Evolutionary conservation across 1,140 invertebrate species (phyloP).

Genomic region (Drosophila subobscura): DNA sequence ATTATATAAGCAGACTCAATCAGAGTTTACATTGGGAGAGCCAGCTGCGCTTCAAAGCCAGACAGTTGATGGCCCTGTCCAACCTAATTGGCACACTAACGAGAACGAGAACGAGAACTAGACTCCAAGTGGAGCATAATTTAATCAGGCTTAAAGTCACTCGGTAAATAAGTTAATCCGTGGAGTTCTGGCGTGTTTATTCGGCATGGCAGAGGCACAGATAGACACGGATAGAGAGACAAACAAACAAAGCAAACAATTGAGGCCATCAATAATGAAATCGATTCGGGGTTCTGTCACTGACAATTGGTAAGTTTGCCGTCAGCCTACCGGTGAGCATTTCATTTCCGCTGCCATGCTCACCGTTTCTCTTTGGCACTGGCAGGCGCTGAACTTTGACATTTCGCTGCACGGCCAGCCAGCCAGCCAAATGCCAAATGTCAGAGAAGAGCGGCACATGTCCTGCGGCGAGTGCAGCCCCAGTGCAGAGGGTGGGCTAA

Average conservation of each 20-base stretch:
- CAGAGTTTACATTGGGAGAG: too few relatives aligned
- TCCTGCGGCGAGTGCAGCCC: slow-evolving; percentile 23
- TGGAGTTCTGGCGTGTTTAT: slow-evolving; percentile 10
- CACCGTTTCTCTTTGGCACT: slow-evolving; percentile 9
- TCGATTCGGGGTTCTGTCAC: slow-evolving; percentile 22
- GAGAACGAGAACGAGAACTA: slow-evolving; percentile 7
- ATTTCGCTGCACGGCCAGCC: slow-evolving; percentile 41
- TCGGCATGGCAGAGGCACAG: slow-evolving; percentile 2
- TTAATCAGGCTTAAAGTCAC: slow-evolving; percentile 29
- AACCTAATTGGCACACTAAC: slow-evolving; percentile 38
- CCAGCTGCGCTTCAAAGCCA: slow-evolving; percentile 4
- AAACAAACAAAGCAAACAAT: slow-evolving; percentile 40
- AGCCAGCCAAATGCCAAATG: slow-evolving; percentile 65
- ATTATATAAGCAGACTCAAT: slow-evolving; percentile 27
- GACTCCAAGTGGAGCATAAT: slow-evolving; percentile 13
- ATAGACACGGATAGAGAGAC: too few relatives aligned
- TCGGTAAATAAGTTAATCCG: slow-evolving; percentile 5
- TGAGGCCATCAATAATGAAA: slow-evolving; percentile 49
- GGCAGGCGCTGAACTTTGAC: slow-evolving; percentile 61
- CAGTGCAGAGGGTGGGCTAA: slow-evolving; percentile 21
- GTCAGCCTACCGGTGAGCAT: slow-evolving; percentile 16
- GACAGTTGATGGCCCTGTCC: slow-evolving; percentile 22
- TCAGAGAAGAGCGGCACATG: slow-evolving; percentile 24
- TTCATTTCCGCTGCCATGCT: slow-evolving; percentile 30
- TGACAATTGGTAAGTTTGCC: slow-evolving; percentile 7